These are phyloP conservation scores for Rhadinocentrus ornatus DNA, from an alignment of 2,797 vertebrate genomes.

Conservation along the genomic window DNA sequence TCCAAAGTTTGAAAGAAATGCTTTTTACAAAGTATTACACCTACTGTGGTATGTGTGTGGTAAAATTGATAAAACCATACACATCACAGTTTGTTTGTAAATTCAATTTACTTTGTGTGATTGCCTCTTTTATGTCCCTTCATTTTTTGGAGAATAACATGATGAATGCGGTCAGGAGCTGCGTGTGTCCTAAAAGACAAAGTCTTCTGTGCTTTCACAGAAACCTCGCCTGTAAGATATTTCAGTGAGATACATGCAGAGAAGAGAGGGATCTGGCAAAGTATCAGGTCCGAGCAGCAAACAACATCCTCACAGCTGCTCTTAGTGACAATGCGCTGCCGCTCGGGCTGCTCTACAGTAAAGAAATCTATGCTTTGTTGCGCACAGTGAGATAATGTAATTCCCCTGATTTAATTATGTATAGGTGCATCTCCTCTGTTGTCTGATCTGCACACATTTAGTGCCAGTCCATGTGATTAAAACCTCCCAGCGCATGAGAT, in stretches of 20 bases:
- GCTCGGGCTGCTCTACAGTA: conserved; percentile 5
- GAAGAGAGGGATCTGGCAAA: conserved; percentile 34
- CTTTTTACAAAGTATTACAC: conserved; percentile 7
- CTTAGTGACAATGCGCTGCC: conserved; percentile 19
- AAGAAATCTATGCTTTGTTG: conserved; percentile 27
- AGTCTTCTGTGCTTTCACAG: conserved; percentile 25
- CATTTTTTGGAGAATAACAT: conserved; percentile 9
- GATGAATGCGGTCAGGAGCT: conserved; percentile 20
- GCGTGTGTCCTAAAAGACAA: conserved; percentile 20
- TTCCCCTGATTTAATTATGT: conserved; percentile 49
- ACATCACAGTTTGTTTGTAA: conserved; percentile 23
- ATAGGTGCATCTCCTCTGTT: conserved; percentile 34
- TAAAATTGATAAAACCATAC: conserved; percentile 23
- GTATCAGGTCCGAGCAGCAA: conserved; percentile 49
- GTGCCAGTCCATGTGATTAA: conserved; percentile 49
- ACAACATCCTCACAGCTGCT: conserved; percentile 49
- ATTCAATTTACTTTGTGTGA: conserved; percentile 18
- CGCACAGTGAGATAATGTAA: conserved; percentile 39
- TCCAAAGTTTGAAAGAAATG: conserved; percentile 19
- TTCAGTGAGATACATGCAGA: conserved; percentile 31
- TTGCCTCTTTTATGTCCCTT: conserved; percentile 22
- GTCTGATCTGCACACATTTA: conserved; percentile 47
- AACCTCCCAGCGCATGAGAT: conserved; percentile 56
- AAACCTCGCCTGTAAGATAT: conserved; percentile 13
- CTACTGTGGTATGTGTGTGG: conserved; percentile 1